Conservation (phyloP, 2,797 vertebrate genomes). For the Sardinella longiceps region DNA sequence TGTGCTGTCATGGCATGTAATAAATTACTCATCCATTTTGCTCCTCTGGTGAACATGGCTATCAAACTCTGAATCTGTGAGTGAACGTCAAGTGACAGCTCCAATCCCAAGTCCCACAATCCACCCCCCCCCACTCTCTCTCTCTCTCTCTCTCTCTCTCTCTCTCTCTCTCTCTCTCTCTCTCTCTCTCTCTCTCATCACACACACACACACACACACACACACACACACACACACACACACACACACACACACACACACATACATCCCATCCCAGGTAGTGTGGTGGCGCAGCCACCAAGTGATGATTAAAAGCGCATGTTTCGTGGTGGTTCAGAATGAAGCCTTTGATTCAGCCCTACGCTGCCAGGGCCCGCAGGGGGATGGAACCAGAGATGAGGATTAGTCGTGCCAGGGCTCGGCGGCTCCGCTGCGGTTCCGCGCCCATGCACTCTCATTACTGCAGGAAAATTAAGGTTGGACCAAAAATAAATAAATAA, state of each 20-base stretch:
- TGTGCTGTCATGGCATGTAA: neutral
- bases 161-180: too few relatives aligned
- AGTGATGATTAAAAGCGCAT: conserved; percentile 38
- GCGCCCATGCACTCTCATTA: conserved; percentile 53
- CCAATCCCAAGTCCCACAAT: neutral
- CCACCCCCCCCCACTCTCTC: too few relatives aligned
- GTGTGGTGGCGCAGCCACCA: neutral
- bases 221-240: neutral
- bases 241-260: neutral
- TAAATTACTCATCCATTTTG: neutral
- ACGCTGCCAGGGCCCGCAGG: conserved; percentile 1
- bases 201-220: too few relatives aligned
- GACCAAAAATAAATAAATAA: conserved; percentile 16
- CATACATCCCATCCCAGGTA: neutral
- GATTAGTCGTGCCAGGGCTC: conserved; percentile 30
- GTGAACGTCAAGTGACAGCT: neutral
- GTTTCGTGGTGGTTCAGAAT: conserved; percentile 36
- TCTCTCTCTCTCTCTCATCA: too few relatives aligned
- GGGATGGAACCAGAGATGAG: conserved; percentile 34
- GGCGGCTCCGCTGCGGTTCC: conserved; percentile 33
- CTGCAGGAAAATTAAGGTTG: conserved; percentile 50
- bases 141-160: too few relatives aligned
- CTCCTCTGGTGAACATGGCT: neutral
- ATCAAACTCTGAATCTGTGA: neutral
- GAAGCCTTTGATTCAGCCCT: conserved; percentile 38